Base-by-base conservation (phyloP, 1,140 invertebrate species). In the Bombus sylvicola region DNA sequence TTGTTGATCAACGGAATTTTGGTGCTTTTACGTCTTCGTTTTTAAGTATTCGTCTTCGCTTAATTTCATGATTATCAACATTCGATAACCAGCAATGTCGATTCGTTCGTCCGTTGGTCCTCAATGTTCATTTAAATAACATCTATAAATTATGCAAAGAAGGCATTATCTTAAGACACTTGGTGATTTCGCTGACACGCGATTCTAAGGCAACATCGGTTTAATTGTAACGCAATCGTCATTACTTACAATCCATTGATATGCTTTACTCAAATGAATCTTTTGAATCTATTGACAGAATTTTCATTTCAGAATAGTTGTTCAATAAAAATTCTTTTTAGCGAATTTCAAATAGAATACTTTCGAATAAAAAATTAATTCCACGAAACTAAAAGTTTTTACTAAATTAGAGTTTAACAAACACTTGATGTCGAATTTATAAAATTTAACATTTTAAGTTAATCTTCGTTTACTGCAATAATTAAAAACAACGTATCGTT, bases 111-210 rank as follows among this genome's bases (percentile, higher is more conserved):
- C 77, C 66, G 34, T 83, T 73, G 72, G 78, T 85, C 62, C 68
- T 77, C 77, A 25, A 66, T 68, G 28, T 84, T 81, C 37, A 47
- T 69, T 84, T 89, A 53, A 34, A 68, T 85, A 73, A 74, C n/a
- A 69, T 68, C 43, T 68, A 81, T 62, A 68, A 89, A 71, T 83
- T 77, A 83, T 69, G 53, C 66, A 69, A 77, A 53, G 57, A 92
- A 92, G 91, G 89, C 91, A 87, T 80, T 81, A 47, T 86, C 74
- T 62, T 87, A 92, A 92, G 91, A 92, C 91, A 92, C 91, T 90
- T 87, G 15, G 39, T 87, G 64, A 85, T 78, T 64, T 85, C 80
- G 81, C 84, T 57, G 41, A 31, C 64, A 72, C 47, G 80, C 79
- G 68, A 88, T 81, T 81, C 59, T 82, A 91, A 92, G 91, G 88